Percentiles rank a stretch among this genome's conserved stretches.
Conservation (phyloP, 1,140 invertebrate genomes). For the Aphelenchoides avenae region DNA sequence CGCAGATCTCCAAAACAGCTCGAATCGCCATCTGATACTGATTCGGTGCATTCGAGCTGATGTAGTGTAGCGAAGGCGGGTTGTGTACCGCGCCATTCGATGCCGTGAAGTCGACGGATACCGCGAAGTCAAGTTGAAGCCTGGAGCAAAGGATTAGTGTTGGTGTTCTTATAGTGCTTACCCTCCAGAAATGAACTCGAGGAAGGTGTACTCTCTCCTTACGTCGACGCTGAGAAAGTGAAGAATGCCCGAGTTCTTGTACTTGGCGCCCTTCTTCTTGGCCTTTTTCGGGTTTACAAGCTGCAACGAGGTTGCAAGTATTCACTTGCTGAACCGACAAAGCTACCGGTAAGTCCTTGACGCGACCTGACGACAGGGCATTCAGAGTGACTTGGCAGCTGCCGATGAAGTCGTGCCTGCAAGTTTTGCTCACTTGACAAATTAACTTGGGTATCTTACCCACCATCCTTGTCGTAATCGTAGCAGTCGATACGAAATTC, state of each 20-base stretch:
- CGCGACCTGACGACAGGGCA: background rate
- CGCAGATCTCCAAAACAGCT: constrained; percentile 63
- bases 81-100: background rate
- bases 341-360: constrained; percentile 4
- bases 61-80: background rate
- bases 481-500: constrained; percentile 31
- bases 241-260: constrained; percentile 1
- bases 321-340: no score
- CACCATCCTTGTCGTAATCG: constrained; percentile 11
- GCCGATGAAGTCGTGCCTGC: constrained; percentile 25
- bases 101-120: constrained; percentile 1
- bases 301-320: no score
- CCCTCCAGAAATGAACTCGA: constrained; percentile 20
- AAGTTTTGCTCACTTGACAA: constrained; percentile 5
- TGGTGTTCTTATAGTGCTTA: no score
- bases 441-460: background rate
- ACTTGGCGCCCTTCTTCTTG: no score
- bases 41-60: background rate
- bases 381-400: constrained; percentile 5
- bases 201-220: constrained; percentile 7
- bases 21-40: constrained; percentile 59
- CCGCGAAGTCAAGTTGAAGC: constrained; percentile 5
- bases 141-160: no score
- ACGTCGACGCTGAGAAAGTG: constrained; percentile 9
- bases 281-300: no score